phyloP scores from a whole-genome alignment of 2,888 invertebrate genomes.

The Folsomia manolachei region DNA sequence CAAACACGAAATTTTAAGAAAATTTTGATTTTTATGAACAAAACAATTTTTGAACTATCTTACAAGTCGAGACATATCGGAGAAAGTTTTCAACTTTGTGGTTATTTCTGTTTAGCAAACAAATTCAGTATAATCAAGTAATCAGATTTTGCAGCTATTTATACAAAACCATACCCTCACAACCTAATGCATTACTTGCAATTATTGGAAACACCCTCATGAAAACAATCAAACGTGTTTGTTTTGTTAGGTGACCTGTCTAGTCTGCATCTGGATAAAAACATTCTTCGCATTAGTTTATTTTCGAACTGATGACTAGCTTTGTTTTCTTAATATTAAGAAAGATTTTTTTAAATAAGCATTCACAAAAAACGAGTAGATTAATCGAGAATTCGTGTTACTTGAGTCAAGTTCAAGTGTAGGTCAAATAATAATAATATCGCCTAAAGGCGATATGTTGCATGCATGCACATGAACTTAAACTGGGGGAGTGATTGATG shows the following conservation, averaged over 20 bases:
- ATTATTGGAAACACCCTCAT: background rate
- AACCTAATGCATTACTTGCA: background rate
- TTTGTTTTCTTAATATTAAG: no score
- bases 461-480: no score
- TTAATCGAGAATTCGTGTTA: no score
- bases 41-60: no score
- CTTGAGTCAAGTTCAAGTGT: no score
- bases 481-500: no score
- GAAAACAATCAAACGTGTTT: background rate
- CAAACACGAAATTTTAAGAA: background rate
- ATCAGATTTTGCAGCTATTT: background rate
- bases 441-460: no score
- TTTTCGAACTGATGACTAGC: background rate
- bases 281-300: background rate
- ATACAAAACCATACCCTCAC: background rate
- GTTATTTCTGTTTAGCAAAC: background rate
- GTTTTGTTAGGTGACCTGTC: background rate
- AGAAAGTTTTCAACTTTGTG: conserved; percentile 20
- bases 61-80: conserved; percentile 36
- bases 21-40: no score
- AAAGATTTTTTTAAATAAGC: no score
- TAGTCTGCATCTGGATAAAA: background rate
- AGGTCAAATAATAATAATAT: no score
- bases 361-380: no score
- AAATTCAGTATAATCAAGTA: background rate